A percentile compares a stretch with the other conserved stretches of the same genome.
phyloP scores from a whole-genome alignment of 2,797 vertebrate genomes.

The Typhlichthys subterraneus region DNA sequence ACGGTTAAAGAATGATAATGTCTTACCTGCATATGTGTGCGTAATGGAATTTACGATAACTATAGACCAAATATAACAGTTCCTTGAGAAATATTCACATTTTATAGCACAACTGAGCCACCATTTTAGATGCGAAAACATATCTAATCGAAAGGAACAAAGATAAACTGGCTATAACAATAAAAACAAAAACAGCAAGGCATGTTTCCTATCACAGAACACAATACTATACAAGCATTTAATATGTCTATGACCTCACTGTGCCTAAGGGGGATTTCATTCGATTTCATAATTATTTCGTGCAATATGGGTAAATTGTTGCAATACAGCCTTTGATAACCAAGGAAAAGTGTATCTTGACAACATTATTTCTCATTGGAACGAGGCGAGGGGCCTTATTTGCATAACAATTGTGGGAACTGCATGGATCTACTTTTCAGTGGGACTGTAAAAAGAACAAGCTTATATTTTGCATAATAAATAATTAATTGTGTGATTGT shows the following conservation, averaged over 20 bases:
- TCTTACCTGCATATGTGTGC: too few relatives aligned
- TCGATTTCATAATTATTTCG: constrained; percentile 73
- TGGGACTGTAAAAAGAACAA: constrained; percentile 58
- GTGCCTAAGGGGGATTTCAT: constrained; percentile 65
- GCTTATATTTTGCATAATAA: constrained; percentile 45
- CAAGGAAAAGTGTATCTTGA: constrained; percentile 74
- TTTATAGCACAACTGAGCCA: too few relatives aligned
- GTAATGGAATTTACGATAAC: too few relatives aligned
- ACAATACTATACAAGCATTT: constrained; percentile 43
- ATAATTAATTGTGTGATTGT: constrained; percentile 31
- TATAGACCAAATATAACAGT: too few relatives aligned
- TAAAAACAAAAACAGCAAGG: background rate
- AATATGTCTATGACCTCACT: constrained; percentile 63
- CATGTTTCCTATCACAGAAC: constrained; percentile 22
- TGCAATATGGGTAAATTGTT: constrained; percentile 73
- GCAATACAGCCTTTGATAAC: constrained; percentile 66
- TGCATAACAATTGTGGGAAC: constrained; percentile 85
- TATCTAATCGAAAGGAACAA: background rate
- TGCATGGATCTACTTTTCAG: constrained; percentile 78
- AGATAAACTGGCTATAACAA: too few relatives aligned
- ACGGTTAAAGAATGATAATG: constrained; percentile 23
- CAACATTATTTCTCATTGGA: constrained; percentile 84
- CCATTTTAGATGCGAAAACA: too few relatives aligned
- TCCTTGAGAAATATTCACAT: too few relatives aligned
- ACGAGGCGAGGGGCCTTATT: constrained; percentile 77